Evolutionary conservation across 2,113 vertebrate species (phyloP).

Genomic region (Narcine bancroftii): DNA sequence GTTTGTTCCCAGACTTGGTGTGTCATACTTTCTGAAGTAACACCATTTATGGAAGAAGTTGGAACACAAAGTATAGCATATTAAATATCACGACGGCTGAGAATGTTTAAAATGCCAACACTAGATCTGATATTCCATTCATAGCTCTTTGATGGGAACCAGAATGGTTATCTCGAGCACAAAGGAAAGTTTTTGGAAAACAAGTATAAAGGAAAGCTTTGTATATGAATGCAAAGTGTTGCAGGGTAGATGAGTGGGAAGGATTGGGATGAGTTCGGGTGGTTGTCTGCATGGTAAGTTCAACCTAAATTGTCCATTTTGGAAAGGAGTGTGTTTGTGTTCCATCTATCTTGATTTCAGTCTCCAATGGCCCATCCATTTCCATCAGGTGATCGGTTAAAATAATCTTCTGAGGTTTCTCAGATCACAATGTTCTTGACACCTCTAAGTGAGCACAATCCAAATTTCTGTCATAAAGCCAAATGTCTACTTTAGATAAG

Average conservation of each 20-base stretch:
- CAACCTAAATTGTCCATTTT: background rate
- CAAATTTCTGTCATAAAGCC: too few species aligned
- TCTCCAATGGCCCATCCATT: background rate
- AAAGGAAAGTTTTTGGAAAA: background rate
- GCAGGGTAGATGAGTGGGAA: background rate
- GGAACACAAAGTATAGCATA: background rate
- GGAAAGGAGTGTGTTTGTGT: background rate
- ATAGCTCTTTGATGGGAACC: conserved; percentile 28
- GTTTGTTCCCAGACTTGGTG: background rate
- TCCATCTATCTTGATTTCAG: background rate
- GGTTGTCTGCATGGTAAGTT: background rate
- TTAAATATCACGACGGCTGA: background rate
- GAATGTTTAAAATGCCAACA: conserved; percentile 20
- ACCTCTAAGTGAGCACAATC: background rate
- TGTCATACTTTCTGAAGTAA: background rate
- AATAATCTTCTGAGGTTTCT: background rate
- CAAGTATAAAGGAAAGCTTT: background rate
- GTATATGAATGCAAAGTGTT: background rate
- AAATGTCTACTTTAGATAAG: too few species aligned
- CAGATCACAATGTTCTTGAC: background rate
- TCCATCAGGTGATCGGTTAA: background rate
- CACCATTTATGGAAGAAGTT: conserved; percentile 36
- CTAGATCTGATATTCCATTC: background rate
- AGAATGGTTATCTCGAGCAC: background rate
- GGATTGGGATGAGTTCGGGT: background rate